phyloP scores from a whole-genome alignment of 2,888 invertebrate genomes.

The Gastrophysa polygoni region DNA sequence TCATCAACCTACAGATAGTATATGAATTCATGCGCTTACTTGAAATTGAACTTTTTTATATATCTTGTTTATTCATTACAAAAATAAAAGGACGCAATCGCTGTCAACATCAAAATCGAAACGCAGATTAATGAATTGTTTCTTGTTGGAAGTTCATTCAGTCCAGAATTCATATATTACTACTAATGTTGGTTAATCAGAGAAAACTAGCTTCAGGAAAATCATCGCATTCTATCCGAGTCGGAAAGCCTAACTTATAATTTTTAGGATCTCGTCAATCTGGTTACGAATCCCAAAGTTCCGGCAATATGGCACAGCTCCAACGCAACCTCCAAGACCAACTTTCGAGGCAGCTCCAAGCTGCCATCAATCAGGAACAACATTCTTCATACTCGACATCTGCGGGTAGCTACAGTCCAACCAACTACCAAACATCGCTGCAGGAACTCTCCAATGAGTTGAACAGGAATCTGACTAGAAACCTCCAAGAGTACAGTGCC shows the following conservation, averaged over 20 bases:
- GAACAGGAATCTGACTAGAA: slow-evolving; percentile 51
- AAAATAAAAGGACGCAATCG: no score
- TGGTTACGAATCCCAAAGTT: slow-evolving; percentile 16
- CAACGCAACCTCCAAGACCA: slow-evolving; percentile 46
- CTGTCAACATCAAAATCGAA: no score
- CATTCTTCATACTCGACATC: slow-evolving; percentile 20
- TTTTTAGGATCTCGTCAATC: slow-evolving; percentile 18
- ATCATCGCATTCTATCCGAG: no score
- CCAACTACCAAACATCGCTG: slow-evolving; percentile 42
- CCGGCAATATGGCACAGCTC: slow-evolving; percentile 33
- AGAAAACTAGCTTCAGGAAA: no score
- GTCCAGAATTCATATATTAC: no score
- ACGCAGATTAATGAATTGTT: no score
- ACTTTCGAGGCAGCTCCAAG: slow-evolving; percentile 49
- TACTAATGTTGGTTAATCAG: no score
- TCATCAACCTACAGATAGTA: no score
- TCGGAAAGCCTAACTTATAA: background rate
- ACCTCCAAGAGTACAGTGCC: slow-evolving; percentile 44
- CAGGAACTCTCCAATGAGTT: slow-evolving; percentile 52
- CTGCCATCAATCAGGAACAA: slow-evolving; percentile 36
- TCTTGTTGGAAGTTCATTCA: no score
- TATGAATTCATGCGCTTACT: no score
- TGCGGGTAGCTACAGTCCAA: slow-evolving; percentile 31
- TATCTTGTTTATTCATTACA: no score
- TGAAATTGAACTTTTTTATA: no score